Evolutionary conservation across 2,888 invertebrate species (phyloP), one percentile per base, ranked within the genome.

Genomic region (Sphaeridia pumilis): DNA sequence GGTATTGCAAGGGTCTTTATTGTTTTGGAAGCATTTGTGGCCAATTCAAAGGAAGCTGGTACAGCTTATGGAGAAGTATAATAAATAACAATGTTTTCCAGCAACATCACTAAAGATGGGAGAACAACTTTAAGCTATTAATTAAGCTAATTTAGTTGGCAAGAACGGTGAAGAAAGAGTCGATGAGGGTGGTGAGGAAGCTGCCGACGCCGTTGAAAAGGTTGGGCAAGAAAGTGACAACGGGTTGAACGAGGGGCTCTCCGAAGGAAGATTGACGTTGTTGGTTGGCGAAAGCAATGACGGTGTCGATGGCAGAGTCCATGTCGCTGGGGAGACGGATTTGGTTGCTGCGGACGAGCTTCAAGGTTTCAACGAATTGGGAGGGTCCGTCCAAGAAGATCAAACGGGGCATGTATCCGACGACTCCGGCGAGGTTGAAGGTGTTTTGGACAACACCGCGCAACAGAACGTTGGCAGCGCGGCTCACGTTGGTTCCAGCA

Each of bases 301-400:
- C 54, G 14, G 60, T 63, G 56, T 65, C 64, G 35, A 65, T 65
- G 35, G 64, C 57, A 41, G 56, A 55, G 52, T 60, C 54, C 21
- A 65, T 24, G 54, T 65, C 63, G 38, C 55, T 61, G 25, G 64
- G 64, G 22, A 61, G 31, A n/a, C 60, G 58, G 50, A 65, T 56
- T 36, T 63, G 63, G 56, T 65, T 65, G 56, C 55, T 57, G 17
- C 64, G 56, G 59, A 65, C 57, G 22, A 65, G 57, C 12, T 60
- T 49, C 7, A 65, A 53, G 22, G 63, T 61, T 46, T 65, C 63
- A 38, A 65, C 58, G 54, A 64, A 64, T 45, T 64, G 63, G 21
- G 58, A 63, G 22, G 64, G 63, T 53, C 63, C 64, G 46, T 64
- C 64, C 46, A 64, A 46, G 51, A 64, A 63, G 54, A 64, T 60